phyloP scores from a whole-genome alignment of 64 coral and sea anemone species.

The Actinia tenebrosa region DNA sequence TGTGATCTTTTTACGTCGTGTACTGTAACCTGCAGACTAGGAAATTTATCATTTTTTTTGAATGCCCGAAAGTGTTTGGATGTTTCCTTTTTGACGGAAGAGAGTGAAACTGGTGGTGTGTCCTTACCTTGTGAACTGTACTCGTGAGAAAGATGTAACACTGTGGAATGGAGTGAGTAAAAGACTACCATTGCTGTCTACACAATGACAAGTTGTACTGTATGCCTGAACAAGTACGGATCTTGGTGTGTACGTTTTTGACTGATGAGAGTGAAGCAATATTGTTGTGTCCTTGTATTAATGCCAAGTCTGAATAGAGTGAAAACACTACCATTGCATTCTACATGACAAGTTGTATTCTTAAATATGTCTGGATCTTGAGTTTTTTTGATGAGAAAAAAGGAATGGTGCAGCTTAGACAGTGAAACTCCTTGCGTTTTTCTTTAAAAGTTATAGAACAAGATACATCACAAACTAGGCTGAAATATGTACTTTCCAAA shows the following conservation, averaged over 20 bases:
- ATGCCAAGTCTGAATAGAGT: too few relatives aligned
- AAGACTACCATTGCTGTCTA: neutral
- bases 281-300: neutral
- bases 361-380: neutral
- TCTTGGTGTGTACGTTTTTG: neutral
- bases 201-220: neutral
- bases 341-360: neutral
- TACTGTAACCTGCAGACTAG: too few relatives aligned
- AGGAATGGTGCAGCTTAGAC: neutral
- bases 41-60: too few relatives aligned
- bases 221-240: too few relatives aligned
- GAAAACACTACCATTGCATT: too few relatives aligned
- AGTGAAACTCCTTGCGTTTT: neutral
- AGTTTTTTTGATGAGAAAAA: too few relatives aligned
- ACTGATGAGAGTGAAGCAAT: neutral
- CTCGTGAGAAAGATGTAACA: neutral
- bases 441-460: neutral
- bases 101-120: neutral
- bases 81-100: too few relatives aligned
- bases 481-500: neutral
- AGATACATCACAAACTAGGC: neutral
- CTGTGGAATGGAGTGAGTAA: neutral
- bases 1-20: too few relatives aligned
- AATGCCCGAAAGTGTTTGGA: too few relatives aligned
- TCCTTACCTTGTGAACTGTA: neutral